Base-by-base conservation (phyloP, 2,113 vertebrate species). In the Gymnorhina tibicen region DNA sequence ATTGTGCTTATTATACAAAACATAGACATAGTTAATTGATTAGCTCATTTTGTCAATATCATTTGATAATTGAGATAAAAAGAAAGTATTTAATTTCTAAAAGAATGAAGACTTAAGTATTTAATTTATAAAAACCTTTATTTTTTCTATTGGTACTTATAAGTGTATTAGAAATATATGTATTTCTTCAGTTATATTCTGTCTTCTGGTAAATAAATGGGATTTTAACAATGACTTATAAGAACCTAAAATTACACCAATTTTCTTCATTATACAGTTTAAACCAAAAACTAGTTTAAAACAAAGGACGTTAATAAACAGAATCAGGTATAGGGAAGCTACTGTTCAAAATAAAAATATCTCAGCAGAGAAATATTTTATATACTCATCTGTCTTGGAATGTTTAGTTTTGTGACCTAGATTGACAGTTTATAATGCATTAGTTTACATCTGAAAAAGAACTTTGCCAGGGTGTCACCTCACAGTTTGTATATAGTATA, bases 371-470 rank as follows among this genome's bases (percentile, higher is more conserved):
- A 68, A 91, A 42, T 66, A 8, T 63, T 85, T 82, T 90, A 42
- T 81, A 35, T 80, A 47, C 27, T 77, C 3, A 3, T 91, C 93
- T 77, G 49, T 55, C 44, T 35, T 72, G 70, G 87, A 95, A 56
- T 62, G 9, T 67, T 85, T 70, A 9, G 4, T 35, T 86, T 90
- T 85, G 30, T 79, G 67, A 66, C 16, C 41, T 75, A 52, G 44
- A 44, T 49, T 95, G 94, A 27, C 74, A 95, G 24, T 83, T 95
- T 86, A 73, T 89, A 94, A 81, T 91, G 58, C 42, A 95, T 86
- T 95, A 63, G 12, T 91, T 97, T 97, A 81, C 85, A 77, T 69
- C 58, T 72, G 58, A 91, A 82, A 96, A 88, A 94, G 33, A 74
- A 90, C 88, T 92, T 93, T 95, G 46, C n/a, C 47, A 84, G 35